Base-by-base conservation (phyloP, 2,797 vertebrate genomes). In the Anguilla marmorata region DNA sequence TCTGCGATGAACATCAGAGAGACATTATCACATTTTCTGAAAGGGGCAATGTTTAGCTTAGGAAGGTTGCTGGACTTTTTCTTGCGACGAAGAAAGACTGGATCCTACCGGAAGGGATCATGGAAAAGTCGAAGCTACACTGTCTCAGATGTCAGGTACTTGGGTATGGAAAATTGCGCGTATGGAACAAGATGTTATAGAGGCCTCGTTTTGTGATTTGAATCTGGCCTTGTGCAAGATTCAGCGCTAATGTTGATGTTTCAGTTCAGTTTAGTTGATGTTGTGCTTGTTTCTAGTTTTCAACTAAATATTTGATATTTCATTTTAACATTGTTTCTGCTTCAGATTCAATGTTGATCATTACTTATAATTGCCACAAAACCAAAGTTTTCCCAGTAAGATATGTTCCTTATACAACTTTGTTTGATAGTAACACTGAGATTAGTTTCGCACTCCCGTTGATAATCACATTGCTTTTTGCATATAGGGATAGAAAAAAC, bases 51-150 rank as follows among this genome's bases (percentile, higher is more conserved):
- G 96, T 89, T 94, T 89, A 94, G 89, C 79, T 94, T 96, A 92
- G 89, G 92, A 88, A 93, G 93, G 87, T 86, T 97, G 85, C 84
- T 96, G 91, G 92, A 94, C 52, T 92, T 96, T 85, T 90, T 96
- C 7, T 85, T 94, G 52, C 56, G 91, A 92, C 93, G 93, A 87
- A 92, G 85, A 88, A 93, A 91, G 89, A 91, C 91, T 3, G 90
- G 92, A n/a, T 90, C 91, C 41, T 93, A 92, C 89, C 93, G 90
- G 90, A 94, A 93, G 89, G 92, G 92, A 89, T 93, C 93, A 24
- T 94, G 96, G 94, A 95, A 94, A 88, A 95, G 92, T 69, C 94
- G 93, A 90, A 93, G 89, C 88, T 96, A 96, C 87, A 94, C 90
- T 0, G 92, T 96, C 89, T 91, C 92, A 79, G 90, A 90, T 86